Conservation (phyloP, 1,140 invertebrate genomes). For the Trichogramma pretiosum region DNA sequence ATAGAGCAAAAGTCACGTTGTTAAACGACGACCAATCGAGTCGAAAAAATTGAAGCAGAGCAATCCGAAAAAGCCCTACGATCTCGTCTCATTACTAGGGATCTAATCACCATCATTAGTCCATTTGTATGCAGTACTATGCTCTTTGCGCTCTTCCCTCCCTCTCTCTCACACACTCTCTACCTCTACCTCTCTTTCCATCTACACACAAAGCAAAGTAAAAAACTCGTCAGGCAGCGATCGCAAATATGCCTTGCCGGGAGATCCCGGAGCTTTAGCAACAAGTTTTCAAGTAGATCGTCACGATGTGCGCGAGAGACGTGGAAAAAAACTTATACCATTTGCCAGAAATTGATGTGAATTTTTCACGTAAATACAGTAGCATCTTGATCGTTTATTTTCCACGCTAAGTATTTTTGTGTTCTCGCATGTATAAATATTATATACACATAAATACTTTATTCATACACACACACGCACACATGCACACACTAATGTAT, state of each 20-base stretch:
- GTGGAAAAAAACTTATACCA: neutral
- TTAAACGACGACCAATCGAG: too few relatives aligned
- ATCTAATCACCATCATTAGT: conserved; percentile 11
- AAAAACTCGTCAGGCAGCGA: neutral
- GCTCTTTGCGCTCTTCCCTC: neutral
- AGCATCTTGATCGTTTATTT: too few relatives aligned
- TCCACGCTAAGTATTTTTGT: too few relatives aligned
- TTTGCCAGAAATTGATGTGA: neutral
- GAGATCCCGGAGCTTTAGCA: neutral
- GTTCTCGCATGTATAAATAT: too few relatives aligned
- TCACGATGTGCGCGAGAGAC: neutral
- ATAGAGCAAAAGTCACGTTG: too few relatives aligned
- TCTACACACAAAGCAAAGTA: too few relatives aligned
- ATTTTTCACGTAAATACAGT: too few relatives aligned
- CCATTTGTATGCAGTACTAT: neutral
- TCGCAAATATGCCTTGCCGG: neutral
- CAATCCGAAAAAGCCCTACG: neutral
- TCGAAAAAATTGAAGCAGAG: neutral
- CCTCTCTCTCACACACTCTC: too few relatives aligned
- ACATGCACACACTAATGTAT: too few relatives aligned
- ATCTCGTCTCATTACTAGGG: conserved; percentile 3
- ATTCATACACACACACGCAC: too few relatives aligned
- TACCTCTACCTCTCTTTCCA: too few relatives aligned
- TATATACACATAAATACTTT: too few relatives aligned
- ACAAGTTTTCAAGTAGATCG: neutral